A percentile compares a stretch with the other conserved stretches of the same genome.
phyloP scores from a whole-genome alignment of 1,140 invertebrate genomes.

The Megalopta genalis region DNA sequence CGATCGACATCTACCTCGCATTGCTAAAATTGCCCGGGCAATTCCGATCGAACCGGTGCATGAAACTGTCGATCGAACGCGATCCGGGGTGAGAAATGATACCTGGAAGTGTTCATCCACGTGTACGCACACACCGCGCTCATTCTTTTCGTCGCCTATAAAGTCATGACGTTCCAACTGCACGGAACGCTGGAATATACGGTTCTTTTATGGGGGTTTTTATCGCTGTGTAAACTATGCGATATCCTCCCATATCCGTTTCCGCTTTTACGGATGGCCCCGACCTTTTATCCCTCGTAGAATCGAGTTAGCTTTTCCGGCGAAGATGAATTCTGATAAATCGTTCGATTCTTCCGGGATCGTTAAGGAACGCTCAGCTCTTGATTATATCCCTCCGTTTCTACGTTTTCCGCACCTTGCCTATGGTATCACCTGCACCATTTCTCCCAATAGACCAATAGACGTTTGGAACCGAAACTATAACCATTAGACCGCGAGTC shows the following conservation, averaged over 20 bases:
- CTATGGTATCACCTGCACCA: no score
- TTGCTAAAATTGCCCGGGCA: background rate
- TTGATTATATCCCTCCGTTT: background rate
- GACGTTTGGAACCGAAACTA: no score
- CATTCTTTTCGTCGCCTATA: conserved; percentile 63
- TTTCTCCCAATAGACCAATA: no score
- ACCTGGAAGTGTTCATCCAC: background rate
- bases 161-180: conserved; percentile 64
- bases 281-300: conserved; percentile 57
- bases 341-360: conserved; percentile 54
- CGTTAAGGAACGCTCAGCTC: conserved; percentile 53
- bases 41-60: background rate
- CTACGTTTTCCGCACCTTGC: background rate
- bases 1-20: background rate
- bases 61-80: conserved; percentile 8
- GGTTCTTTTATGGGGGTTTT: conserved; percentile 73
- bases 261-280: conserved; percentile 60
- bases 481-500: no score
- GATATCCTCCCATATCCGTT: conserved; percentile 68
- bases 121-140: conserved; percentile 14
- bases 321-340: conserved; percentile 72
- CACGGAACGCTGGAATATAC: conserved; percentile 64
- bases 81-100: background rate
- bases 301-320: conserved; percentile 53
- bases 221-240: conserved; percentile 73